Evolutionary conservation across 2,888 invertebrate genomes (phyloP), one percentile per base, ranked within the genome.

Genomic region (Epistrophella euchroma): DNA sequence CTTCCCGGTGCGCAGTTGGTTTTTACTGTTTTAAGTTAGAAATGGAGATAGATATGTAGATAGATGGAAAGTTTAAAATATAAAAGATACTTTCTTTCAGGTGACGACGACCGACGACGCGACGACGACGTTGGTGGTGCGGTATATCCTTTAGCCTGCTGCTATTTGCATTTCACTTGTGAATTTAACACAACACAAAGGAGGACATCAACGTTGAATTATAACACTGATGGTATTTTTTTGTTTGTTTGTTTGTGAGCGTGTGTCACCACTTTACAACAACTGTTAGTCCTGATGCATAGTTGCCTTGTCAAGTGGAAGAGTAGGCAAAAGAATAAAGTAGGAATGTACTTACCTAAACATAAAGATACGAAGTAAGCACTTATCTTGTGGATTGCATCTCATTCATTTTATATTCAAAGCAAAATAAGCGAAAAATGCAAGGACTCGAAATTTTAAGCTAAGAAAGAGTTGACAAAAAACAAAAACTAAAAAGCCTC

Each of bases 181-280:
- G 62, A 73, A 62, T 73, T 35, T 52, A 56, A 58, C 70, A 37
- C 32, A 64, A 22, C 56, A 58, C 55, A 71, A 22, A 55, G 17
- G 64, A n/a, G 40, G 19, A 77, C 66, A 66, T 81, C 19, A 43
- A 55, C 68, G 50, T 73, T 72, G 70, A 62, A 72, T 72, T 58
- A 40, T 60, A 71, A 64, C 35, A 64, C 70, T 64, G 45, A 68
- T 25, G 43, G 37, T 15, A n/a, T 37, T 45, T 28, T 43, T 62
- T 64, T 56, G 43, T 50, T 82, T 58, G 66, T 35, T n/a, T n/a
- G n/a, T n/a, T n/a, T n/a, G 43, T 2, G 37, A 13, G 19, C 19
- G 81, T 62, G 76, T 81, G 81, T 81, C 73, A 68, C 77, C 85
- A 82, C 77, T 82, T 76, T 77, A 71, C 86, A 81, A 81, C 79